Base-by-base conservation (phyloP, 1,140 invertebrate species). In the Drosophila neocordata region DNA sequence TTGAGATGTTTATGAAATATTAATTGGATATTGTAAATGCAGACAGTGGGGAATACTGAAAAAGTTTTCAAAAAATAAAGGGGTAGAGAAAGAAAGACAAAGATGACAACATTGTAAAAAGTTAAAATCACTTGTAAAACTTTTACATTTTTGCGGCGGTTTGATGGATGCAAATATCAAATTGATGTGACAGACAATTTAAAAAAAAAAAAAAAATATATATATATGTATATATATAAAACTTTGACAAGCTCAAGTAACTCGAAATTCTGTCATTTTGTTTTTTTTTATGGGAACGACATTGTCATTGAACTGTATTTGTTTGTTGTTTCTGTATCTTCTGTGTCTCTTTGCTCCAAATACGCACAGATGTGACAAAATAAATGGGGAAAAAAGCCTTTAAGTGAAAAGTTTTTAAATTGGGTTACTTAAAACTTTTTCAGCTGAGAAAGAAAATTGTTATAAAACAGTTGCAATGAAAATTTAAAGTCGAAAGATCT, bases 1-100 rank as follows among this genome's bases (percentile, higher is more conserved):
- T 35, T 34, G 31, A 37, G 73, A 77, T 78, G 72, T 78, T 78
- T 78, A 78, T 78, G 68, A 75, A 78, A 75, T 78, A 78, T 78
- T 78, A 78, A 78, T 78, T 78, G 75, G 71, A 70, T 69, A 69
- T 70, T 63, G 71, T 70, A 62, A 58, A 77, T 58, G 48, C 53
- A 55, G 24, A 61, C 22, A 34, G 6, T 20, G 41, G 41, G 41
- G 41, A 18, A 20, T 48, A 48, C 41, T 48, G 51, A 27, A 22
- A 38, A 35, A 31, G 31, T 48, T 48, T 48, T 48, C 4, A 31
- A 31, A 31, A 31, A 31, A 6, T 4, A 48, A 48, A 48, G 41
- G 41, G 41, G 41, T 48, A 48, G 18, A 48, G 41, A 44, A 13
- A 15, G 12, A 48, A 11, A 48, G 18, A 20, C 41, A 48, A 48